These are phyloP conservation scores for Natator depressus DNA, from an alignment of 2,113 vertebrate genomes.

Conservation along the genomic window DNA sequence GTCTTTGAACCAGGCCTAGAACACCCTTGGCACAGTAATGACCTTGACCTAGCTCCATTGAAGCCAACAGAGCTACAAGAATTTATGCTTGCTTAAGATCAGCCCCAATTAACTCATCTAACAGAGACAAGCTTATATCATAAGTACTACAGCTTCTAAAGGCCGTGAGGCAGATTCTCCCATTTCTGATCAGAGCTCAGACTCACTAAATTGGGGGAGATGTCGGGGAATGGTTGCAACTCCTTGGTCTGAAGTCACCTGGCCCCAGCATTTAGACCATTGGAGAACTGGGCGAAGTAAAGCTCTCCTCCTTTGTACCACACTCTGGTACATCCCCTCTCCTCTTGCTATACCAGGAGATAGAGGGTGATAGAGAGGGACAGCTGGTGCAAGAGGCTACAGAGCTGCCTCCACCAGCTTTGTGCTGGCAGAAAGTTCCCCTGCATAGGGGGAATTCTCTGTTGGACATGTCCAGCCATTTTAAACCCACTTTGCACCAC, in stretches of 20 bases:
- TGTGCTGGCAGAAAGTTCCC: background rate
- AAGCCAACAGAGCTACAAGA: background rate
- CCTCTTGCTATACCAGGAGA: background rate
- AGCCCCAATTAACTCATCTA: background rate
- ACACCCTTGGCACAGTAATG: background rate
- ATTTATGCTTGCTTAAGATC: background rate
- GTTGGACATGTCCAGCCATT: rapidly evolving
- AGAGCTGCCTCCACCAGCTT: rapidly evolving
- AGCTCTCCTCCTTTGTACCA: background rate
- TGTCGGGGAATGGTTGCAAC: background rate
- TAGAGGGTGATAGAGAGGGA: background rate
- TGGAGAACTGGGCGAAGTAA: background rate
- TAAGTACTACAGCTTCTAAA: background rate
- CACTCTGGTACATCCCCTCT: background rate
- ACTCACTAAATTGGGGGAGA: background rate
- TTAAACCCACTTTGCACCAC: rapidly evolving
- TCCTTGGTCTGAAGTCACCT: background rate
- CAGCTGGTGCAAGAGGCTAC: background rate
- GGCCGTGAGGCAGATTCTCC: background rate
- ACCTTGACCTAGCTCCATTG: background rate
- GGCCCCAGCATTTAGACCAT: background rate
- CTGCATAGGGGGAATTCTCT: rapidly evolving
- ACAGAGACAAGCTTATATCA: background rate
- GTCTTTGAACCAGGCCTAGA: background rate
- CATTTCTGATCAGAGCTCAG: background rate